Conservation (phyloP, 2,797 vertebrate species). For the Sibirionetta formosa region DNA sequence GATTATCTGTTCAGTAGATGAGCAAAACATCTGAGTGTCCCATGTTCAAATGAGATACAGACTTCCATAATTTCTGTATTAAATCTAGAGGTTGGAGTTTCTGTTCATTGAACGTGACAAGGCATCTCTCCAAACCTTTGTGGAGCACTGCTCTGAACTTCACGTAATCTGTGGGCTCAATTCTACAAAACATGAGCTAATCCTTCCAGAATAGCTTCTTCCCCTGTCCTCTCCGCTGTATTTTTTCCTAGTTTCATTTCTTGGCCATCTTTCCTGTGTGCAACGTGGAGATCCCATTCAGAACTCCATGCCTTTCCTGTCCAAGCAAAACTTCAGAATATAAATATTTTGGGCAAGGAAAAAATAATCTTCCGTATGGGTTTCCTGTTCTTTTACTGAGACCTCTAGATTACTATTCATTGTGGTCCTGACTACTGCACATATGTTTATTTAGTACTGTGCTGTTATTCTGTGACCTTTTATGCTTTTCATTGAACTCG, state of each 20-base stretch:
- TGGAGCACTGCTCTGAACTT: accelerated
- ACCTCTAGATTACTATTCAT: background rate
- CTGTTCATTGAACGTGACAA: background rate
- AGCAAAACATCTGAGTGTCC: background rate
- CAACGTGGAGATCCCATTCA: background rate
- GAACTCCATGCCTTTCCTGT: background rate
- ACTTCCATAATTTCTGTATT: background rate
- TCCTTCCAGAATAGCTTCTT: background rate
- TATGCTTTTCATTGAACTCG: background rate
- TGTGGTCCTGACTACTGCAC: background rate
- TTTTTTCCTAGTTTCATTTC: background rate
- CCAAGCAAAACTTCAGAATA: background rate
- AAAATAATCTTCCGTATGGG: background rate
- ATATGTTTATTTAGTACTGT: background rate
- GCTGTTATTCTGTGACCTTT: background rate
- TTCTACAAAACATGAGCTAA: background rate
- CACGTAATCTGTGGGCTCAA: background rate
- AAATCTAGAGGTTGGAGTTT: background rate
- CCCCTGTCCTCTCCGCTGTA: background rate
- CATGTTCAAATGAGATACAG: background rate
- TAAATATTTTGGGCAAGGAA: background rate
- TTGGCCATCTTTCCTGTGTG: background rate
- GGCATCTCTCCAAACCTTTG: background rate
- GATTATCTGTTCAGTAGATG: background rate
- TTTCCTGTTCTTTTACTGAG: background rate